Base-by-base conservation (phyloP, 2,797 vertebrate species). In the Gadopsis bispinosus region DNA sequence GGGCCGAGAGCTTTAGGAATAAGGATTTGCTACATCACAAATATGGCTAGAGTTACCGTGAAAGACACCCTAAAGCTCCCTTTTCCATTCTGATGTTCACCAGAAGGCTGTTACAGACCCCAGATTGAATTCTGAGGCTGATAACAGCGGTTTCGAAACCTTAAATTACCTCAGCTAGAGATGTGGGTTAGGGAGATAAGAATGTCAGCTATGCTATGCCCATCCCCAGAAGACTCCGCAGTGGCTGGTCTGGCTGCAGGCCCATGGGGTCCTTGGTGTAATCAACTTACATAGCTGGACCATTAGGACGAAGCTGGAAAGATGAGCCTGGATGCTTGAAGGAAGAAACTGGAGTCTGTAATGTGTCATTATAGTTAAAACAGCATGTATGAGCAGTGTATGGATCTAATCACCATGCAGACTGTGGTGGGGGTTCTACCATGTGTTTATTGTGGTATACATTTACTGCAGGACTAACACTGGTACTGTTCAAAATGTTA, bases 191-290 rank as follows among this genome's bases (percentile, higher is more conserved):
- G 69, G 78, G 79, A 93, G 83, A 83, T 82, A 90, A 83, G 90
- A 91, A 93, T 92, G 84, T 84, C 77, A 85, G 86, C 85, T 87
- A 93, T 92, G 91, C 89, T 78, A 77, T 75, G 81, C 43, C 75
- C 55, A 48, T 91, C 87, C 79, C 84, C 83, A 84, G 69, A 91
- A 77, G 90, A 78, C 80, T 87, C 74, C 71, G 48, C 69, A 72
- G 81, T 22, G 83, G 86, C 84, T 87, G 80, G 82, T 75, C 79
- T 89, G 88, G 85, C 88, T 91, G 65, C 75, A 86, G 88, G 85
- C 89, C 88, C 33, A 3, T 7, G 53, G 72, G 54, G 75, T 84
- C 82, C 83, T 79, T 78, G 62, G 73, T 66, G 69, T 86, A 94
- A 92, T 85, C 75, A 90, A 81, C 77, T 81, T 85, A 80, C 88